These are phyloP conservation scores for Poeciliopsis retropinna DNA, from an alignment of 2,113 vertebrate species.

Conservation along the genomic window DNA sequence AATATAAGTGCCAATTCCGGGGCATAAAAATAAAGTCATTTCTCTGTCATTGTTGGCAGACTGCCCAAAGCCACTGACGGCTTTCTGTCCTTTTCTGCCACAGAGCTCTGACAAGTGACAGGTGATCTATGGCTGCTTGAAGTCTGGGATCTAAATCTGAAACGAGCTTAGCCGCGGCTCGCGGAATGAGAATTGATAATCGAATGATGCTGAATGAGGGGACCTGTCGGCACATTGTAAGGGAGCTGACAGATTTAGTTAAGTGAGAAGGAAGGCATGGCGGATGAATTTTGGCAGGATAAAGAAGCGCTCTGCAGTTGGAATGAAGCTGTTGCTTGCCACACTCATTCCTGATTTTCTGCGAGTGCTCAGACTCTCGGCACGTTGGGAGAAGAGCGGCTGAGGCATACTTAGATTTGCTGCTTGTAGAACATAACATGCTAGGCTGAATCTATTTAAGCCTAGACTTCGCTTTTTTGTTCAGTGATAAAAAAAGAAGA, in stretches of 20 bases:
- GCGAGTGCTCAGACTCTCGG: conserved; percentile 49
- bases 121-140: conserved; percentile 73
- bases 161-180: conserved; percentile 64
- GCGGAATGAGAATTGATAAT: conserved; percentile 79
- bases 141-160: conserved; percentile 70
- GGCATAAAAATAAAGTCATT: conserved; percentile 61
- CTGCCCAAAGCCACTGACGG: conserved; percentile 53
- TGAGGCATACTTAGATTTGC: conserved; percentile 30
- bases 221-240: conserved; percentile 71
- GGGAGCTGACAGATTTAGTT: conserved; percentile 73
- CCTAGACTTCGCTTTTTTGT: neutral
- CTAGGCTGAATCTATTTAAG: conserved; percentile 3
- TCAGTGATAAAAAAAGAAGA: neutral
- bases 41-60: conserved; percentile 46
- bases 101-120: conserved; percentile 67
- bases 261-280: conserved; percentile 71
- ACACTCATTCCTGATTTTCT: conserved; percentile 65
- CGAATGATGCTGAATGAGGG: conserved; percentile 76
- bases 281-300: conserved; percentile 76
- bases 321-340: conserved; percentile 57
- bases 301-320: conserved; percentile 64
- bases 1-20: conserved; percentile 55
- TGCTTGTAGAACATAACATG: conserved; percentile 22
- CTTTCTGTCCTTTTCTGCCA: conserved; percentile 64
- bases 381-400: conserved; percentile 19